Conservation (phyloP, 2,113 vertebrate genomes). For the Chionodraco myersi region DNA sequence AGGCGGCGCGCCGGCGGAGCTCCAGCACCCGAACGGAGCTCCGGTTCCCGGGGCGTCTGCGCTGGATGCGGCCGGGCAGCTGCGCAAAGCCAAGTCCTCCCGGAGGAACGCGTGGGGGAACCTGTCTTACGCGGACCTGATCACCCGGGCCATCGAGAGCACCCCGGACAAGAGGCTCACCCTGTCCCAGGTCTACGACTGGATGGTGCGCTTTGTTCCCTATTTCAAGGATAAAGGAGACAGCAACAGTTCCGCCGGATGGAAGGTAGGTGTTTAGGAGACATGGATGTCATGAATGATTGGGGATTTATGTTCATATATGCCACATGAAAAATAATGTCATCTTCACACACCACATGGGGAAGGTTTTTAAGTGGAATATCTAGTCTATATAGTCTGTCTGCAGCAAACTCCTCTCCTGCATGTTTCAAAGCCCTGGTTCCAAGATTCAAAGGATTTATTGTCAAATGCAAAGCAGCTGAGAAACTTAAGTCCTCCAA, state of each 20-base stretch:
- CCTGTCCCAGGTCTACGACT: slow-evolving; percentile 97
- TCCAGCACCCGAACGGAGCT: slow-evolving; percentile 83
- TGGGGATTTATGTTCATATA: no score
- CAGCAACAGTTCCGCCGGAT: slow-evolving; percentile 96
- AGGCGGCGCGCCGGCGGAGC: slow-evolving; percentile 88
- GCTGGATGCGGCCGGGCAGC: slow-evolving; percentile 89
- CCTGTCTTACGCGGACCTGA: slow-evolving; percentile 97
- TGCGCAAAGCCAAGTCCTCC: slow-evolving; percentile 96
- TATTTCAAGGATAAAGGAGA: slow-evolving; percentile 99
- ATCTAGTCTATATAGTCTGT: slow-evolving; percentile 44
- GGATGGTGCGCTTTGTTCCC: slow-evolving; percentile 98
- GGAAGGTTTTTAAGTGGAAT: slow-evolving; percentile 37
- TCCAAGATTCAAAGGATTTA: no score
- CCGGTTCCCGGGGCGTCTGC: slow-evolving; percentile 83
- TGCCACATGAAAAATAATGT: slow-evolving; percentile 4
- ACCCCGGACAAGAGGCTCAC: slow-evolving; percentile 96
- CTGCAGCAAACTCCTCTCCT: slow-evolving; percentile 51
- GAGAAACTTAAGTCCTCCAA: no score
- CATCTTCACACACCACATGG: slow-evolving; percentile 45
- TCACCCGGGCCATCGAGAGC: slow-evolving; percentile 98
- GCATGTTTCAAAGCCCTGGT: slow-evolving; percentile 60
- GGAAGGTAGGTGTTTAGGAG: slow-evolving; percentile 89
- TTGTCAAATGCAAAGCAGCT: no score
- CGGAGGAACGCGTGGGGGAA: slow-evolving; percentile 97
- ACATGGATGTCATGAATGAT: no score